Conservation (phyloP, 2,888 invertebrate species). For the Cheilosia scutellata region DNA sequence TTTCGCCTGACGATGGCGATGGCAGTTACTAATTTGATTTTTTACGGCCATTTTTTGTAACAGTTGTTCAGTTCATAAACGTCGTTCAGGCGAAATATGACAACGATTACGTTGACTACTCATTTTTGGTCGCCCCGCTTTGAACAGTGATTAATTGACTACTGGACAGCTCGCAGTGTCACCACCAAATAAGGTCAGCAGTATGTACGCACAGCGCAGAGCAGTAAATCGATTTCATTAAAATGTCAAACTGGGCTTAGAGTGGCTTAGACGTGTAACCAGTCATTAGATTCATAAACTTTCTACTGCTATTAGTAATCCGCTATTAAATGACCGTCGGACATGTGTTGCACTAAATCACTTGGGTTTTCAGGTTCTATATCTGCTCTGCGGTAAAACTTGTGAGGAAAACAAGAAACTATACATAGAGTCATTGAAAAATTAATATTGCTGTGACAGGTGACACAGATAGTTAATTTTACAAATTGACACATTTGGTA, state of each 20-base stretch:
- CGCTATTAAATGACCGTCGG: constrained; percentile 41
- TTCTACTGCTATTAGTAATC: constrained; percentile 59
- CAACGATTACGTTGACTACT: constrained; percentile 48
- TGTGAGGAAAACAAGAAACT: constrained; percentile 45
- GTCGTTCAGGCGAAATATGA: constrained; percentile 51
- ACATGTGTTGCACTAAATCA: constrained; percentile 69
- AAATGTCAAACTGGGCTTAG: constrained; percentile 45
- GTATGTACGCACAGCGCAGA: neutral
- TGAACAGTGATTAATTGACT: constrained; percentile 67
- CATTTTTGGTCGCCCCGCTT: constrained; percentile 44
- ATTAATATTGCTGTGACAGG: constrained; percentile 69
- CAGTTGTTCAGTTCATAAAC: constrained; percentile 12
- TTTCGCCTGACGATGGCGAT: constrained; percentile 25
- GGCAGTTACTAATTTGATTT: constrained; percentile 62
- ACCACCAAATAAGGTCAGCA: constrained; percentile 56
- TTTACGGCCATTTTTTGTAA: neutral
- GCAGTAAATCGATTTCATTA: constrained; percentile 60
- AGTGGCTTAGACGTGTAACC: constrained; percentile 12
- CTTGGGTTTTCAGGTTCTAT: constrained; percentile 29
- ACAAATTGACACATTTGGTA: constrained; percentile 72
- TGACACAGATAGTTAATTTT: constrained; percentile 67
- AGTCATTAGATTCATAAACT: constrained; percentile 61
- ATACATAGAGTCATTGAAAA: constrained; percentile 46
- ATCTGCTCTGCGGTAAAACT: constrained; percentile 46
- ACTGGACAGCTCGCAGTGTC: constrained; percentile 38